Conservation (phyloP, 2,113 vertebrate genomes). For the Cyprinodon brontotheroides region DNA sequence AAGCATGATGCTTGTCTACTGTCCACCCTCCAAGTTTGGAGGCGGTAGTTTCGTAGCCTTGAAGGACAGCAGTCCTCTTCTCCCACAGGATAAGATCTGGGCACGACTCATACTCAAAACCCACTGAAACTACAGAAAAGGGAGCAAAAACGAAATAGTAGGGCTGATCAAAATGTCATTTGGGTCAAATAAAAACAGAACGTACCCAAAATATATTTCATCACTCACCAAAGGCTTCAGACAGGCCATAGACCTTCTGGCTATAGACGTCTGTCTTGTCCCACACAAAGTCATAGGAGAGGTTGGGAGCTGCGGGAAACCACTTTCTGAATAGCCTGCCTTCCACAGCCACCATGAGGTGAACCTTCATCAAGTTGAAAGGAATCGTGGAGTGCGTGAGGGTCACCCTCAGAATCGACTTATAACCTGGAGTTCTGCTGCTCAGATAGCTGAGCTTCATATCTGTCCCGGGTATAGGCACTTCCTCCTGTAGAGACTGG, state of each 20-base stretch:
- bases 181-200: neutral
- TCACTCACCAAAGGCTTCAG: constrained; percentile 92
- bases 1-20: constrained; percentile 93
- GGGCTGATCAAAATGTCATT: neutral
- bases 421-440: constrained; percentile 93
- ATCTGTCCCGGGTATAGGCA: constrained; percentile 88
- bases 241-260: constrained; percentile 96
- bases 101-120: constrained; percentile 98
- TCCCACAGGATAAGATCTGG: constrained; percentile 98
- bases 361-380: constrained; percentile 99
- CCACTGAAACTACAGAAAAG: constrained; percentile 89
- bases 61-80: constrained; percentile 93
- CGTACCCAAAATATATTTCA: neutral
- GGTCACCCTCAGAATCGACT: constrained; percentile 90
- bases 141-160: neutral
- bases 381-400: constrained; percentile 92
- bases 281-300: constrained; percentile 95
- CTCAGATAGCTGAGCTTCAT: constrained; percentile 93
- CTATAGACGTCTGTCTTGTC: constrained; percentile 98
- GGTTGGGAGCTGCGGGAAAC: constrained; percentile 92
- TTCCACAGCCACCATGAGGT: constrained; percentile 96
- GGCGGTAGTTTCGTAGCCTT: constrained; percentile 93
- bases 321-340: constrained; percentile 95
- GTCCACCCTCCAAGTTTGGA: constrained; percentile 97
- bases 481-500: constrained; percentile 92